A percentile compares a stretch with the other conserved stretches of the same genome.
Conservation (phyloP, 2,113 vertebrate genomes). For the Lagopus muta region DNA sequence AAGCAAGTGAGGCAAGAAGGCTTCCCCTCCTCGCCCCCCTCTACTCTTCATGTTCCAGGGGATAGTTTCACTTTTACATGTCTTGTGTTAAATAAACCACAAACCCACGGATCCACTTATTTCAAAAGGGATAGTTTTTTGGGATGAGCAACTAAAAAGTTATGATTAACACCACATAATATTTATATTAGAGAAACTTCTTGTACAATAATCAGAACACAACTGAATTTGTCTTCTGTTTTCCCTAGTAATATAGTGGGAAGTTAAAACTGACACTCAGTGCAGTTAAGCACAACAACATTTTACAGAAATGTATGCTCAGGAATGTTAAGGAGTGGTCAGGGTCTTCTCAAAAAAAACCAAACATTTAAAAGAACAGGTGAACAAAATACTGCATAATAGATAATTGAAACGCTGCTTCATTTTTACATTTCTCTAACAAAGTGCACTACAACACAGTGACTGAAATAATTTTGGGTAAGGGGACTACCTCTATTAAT, state of each 20-base stretch:
- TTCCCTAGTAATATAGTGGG: not conserved
- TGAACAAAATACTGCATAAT: not conserved
- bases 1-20: not conserved
- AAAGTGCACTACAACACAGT: slow-evolving; percentile 15
- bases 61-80: not conserved
- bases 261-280: too few species aligned
- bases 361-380: not conserved
- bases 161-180: not conserved
- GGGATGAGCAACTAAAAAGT: not conserved
- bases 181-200: not conserved
- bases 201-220: not conserved
- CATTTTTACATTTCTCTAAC: slow-evolving; percentile 65
- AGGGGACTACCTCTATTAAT: slow-evolving; percentile 75
- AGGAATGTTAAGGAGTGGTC: not conserved
- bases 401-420: slow-evolving; percentile 60
- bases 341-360: not conserved
- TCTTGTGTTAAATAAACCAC: not conserved
- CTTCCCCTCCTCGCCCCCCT: too few species aligned
- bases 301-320: not conserved
- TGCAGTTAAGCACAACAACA: not conserved
- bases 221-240: not conserved
- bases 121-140: not conserved
- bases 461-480: slow-evolving; percentile 74
- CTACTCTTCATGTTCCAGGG: not conserved
- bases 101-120: too few species aligned